phyloP scores from a whole-genome alignment of 2,888 invertebrate genomes.

The Stenoptilia bipunctidactyla region DNA sequence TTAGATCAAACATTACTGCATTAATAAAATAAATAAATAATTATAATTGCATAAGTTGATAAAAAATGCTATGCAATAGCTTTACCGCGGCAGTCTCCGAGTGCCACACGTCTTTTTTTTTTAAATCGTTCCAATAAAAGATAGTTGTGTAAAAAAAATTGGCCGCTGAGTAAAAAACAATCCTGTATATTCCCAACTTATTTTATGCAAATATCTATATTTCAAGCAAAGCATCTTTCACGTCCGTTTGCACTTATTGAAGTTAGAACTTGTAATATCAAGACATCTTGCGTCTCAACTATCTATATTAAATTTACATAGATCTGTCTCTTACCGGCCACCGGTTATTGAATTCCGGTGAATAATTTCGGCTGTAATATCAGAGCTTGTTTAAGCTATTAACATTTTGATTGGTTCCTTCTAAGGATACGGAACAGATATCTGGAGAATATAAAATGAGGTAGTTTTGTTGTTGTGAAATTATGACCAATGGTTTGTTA shows the following conservation, averaged over 20 bases:
- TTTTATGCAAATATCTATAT: conserved; percentile 55
- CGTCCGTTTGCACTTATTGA: conserved; percentile 64
- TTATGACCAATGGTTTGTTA: too few species aligned
- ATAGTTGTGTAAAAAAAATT: neutral
- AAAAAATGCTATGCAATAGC: too few species aligned
- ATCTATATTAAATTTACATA: conserved; percentile 30
- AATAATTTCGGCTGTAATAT: conserved; percentile 13
- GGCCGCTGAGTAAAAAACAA: too few species aligned
- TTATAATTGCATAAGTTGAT: too few species aligned
- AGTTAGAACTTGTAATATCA: conserved; percentile 65
- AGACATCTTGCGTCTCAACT: conserved; percentile 28
- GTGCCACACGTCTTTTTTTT: too few species aligned
- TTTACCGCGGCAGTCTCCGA: too few species aligned
- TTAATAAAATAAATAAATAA: too few species aligned
- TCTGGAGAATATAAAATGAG: too few species aligned
- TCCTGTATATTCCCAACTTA: conserved; percentile 7
- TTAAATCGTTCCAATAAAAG: too few species aligned
- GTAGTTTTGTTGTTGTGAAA: too few species aligned
- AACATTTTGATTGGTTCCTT: conserved; percentile 1
- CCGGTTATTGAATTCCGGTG: conserved; percentile 29
- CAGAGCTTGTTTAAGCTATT: neutral
- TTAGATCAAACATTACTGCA: too few species aligned
- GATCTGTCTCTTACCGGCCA: conserved; percentile 26
- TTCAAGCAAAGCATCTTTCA: conserved; percentile 38
- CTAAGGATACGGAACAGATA: neutral